These are phyloP conservation scores for Pterobdella sp. DNA, from an alignment of 2,888 invertebrate genomes.

Conservation along the genomic window DNA sequence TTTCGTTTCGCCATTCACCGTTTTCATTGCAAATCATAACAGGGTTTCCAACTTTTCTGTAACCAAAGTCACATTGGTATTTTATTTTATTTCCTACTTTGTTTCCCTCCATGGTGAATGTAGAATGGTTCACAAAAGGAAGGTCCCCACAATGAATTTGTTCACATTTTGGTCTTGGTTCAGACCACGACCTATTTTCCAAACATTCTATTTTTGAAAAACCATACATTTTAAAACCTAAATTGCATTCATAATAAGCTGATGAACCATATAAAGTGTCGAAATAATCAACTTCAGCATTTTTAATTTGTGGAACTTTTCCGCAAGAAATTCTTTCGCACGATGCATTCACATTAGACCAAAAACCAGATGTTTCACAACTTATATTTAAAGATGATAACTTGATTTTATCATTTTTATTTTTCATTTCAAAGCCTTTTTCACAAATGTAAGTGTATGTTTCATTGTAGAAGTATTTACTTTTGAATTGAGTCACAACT, in stretches of 20 bases:
- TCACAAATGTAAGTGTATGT: neutral
- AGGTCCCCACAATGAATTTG: neutral
- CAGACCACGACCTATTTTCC: neutral
- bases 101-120: neutral
- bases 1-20: neutral
- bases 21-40: neutral
- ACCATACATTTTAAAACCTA: neutral
- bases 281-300: neutral
- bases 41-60: neutral
- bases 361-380: neutral
- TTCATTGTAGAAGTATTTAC: neutral
- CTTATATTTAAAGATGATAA: neutral
- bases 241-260: neutral
- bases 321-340: neutral
- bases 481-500: neutral
- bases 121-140: neutral
- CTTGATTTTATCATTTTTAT: neutral
- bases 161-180: neutral
- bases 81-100: neutral
- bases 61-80: neutral
- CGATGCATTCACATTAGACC: neutral
- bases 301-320: neutral
- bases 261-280: neutral
- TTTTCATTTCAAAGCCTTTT: neutral
- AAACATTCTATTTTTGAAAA: neutral